phyloP scores from a whole-genome alignment of 2,888 invertebrate species.

The Plusia festucae region DNA sequence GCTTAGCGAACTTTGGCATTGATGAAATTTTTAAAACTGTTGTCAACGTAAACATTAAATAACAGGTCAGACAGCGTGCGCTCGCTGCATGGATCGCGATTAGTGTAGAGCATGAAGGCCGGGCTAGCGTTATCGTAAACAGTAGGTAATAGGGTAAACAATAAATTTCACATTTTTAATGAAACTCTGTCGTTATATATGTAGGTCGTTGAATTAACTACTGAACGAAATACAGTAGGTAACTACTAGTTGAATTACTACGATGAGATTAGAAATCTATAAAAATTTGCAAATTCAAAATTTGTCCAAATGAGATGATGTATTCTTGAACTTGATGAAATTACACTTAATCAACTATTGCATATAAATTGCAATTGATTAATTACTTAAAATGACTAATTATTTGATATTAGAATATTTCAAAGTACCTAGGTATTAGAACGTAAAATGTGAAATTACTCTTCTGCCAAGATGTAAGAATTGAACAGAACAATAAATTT shows the following conservation, averaged over 20 bases:
- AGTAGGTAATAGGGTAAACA: slow-evolving; percentile 71
- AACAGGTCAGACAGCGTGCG: slow-evolving; percentile 69
- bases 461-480: slow-evolving; percentile 43
- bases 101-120: slow-evolving; percentile 80
- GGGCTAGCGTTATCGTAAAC: slow-evolving; percentile 70
- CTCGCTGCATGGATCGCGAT: slow-evolving; percentile 71
- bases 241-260: background rate
- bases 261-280: background rate
- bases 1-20: slow-evolving; percentile 26
- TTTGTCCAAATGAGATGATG: background rate
- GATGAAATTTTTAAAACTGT: slow-evolving; percentile 53
- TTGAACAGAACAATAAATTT: slow-evolving; percentile 46
- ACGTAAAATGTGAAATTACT: slow-evolving; percentile 25
- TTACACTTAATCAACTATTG: too few species aligned
- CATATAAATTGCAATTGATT: background rate
- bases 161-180: slow-evolving; percentile 58
- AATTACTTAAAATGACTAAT: too few species aligned
- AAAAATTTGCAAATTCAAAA: background rate
- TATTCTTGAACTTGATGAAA: background rate
- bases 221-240: background rate
- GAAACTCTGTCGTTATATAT: slow-evolving; percentile 23
- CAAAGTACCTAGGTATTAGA: slow-evolving; percentile 3
- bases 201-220: background rate
- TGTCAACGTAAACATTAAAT: slow-evolving; percentile 65
- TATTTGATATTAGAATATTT: too few species aligned